Evolutionary conservation across 2,797 vertebrate species (phyloP).

Genomic region (Neosalanx taihuensis): DNA sequence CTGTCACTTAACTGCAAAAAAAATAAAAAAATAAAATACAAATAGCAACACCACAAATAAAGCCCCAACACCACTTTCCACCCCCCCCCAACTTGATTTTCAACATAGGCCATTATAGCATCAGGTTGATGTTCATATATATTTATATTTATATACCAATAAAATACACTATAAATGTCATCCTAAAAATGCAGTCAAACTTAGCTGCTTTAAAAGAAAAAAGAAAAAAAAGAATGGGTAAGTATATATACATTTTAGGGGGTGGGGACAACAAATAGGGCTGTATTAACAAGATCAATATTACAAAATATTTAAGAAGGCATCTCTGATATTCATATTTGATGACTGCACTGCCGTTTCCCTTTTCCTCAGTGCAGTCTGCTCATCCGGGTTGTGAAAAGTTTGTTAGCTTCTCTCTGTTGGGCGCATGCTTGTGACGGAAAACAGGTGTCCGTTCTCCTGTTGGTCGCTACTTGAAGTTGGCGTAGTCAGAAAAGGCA

Average conservation of each 20-base stretch:
- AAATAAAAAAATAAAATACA: background rate
- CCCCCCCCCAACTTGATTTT: conserved; percentile 33
- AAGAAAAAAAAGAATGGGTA: conserved; percentile 74
- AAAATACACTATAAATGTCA: conserved; percentile 94
- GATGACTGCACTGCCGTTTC: conserved; percentile 60
- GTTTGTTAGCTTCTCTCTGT: conserved; percentile 19
- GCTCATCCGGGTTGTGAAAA: conserved; percentile 47
- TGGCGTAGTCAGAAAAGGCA: conserved; percentile 98
- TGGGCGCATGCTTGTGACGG: conserved; percentile 41
- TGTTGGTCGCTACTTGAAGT: conserved; percentile 86
- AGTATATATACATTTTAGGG: conserved; percentile 82
- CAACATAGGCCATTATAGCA: conserved; percentile 59
- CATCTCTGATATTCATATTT: conserved; percentile 79
- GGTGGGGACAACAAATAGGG: conserved; percentile 32
- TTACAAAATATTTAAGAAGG: conserved; percentile 99
- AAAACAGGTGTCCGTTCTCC: conserved; percentile 34
- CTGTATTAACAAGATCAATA: conserved; percentile 95
- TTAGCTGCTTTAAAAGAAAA: conserved; percentile 83
- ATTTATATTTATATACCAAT: conserved; percentile 59
- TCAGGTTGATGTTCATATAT: conserved; percentile 60
- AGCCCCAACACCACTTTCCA: conserved; percentile 18
- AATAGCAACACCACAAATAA: conserved; percentile 35
- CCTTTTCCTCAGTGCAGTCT: conserved; percentile 57
- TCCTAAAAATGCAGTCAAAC: conserved; percentile 88
- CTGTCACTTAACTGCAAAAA: conserved; percentile 39